phyloP scores from a whole-genome alignment of 2,113 vertebrate species.

The Symphodus melops region DNA sequence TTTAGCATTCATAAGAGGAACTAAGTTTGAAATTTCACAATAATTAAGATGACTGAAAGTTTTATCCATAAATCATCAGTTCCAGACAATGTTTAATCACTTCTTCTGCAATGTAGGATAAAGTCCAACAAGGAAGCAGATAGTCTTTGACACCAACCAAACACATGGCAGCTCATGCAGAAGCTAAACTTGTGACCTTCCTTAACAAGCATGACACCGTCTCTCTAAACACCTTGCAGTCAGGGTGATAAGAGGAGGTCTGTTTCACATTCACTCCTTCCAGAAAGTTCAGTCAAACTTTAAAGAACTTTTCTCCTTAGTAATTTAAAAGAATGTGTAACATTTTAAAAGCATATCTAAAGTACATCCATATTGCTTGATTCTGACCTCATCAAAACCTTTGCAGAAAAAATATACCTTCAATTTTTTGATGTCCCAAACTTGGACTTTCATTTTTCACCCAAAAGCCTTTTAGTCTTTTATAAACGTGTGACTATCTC shows the following conservation, averaged over 20 bases:
- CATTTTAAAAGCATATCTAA: too few relatives aligned
- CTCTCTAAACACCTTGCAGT: constrained; percentile 3
- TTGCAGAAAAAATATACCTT: too few relatives aligned
- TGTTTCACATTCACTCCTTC: neutral
- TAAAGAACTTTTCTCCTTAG: neutral
- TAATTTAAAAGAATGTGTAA: neutral
- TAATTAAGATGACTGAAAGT: neutral
- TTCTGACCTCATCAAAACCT: too few relatives aligned
- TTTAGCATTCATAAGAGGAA: neutral
- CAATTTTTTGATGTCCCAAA: too few relatives aligned
- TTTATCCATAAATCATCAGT: constrained; percentile 17
- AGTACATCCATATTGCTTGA: too few relatives aligned
- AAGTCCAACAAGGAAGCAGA: constrained; percentile 20
- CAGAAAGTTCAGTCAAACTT: neutral
- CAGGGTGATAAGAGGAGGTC: constrained; percentile 13
- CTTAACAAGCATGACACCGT: constrained; percentile 16
- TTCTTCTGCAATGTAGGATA: constrained; percentile 4
- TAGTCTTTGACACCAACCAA: constrained; percentile 1
- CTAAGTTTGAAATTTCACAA: constrained; percentile 13
- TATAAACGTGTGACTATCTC: neutral
- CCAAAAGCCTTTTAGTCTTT: neutral
- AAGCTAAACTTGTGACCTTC: constrained; percentile 49
- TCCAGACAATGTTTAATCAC: constrained; percentile 16
- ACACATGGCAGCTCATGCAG: constrained; percentile 16
- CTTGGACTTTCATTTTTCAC: too few relatives aligned